Percentiles rank a stretch among this genome's conserved stretches.
phyloP scores from a whole-genome alignment of 2,888 invertebrate genomes.

The Chloromyia formosa region DNA sequence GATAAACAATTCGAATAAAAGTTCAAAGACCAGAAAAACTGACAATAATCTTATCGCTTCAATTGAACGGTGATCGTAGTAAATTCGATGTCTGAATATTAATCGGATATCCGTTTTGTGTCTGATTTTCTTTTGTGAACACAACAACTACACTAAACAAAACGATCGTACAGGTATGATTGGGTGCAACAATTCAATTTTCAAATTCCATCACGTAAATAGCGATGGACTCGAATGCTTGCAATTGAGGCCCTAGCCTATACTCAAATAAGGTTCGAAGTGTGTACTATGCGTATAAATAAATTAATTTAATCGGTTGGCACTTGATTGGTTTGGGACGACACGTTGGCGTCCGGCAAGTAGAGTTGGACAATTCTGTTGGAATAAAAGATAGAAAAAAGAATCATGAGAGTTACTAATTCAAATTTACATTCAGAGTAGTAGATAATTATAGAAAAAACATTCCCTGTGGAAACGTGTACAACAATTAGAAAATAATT shows the following conservation, averaged over 20 bases:
- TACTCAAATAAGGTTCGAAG: conserved; percentile 22
- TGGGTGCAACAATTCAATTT: conserved; percentile 15
- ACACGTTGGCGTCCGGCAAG: conserved; percentile 42
- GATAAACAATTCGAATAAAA: conserved; percentile 22
- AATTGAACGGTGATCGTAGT: conserved; percentile 8
- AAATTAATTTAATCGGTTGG: conserved; percentile 4
- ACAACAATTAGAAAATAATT: not conserved
- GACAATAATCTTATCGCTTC: not conserved
- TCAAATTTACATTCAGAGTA: too few species aligned
- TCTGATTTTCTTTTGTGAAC: not conserved
- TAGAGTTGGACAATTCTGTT: conserved; percentile 45
- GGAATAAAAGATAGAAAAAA: conserved; percentile 18
- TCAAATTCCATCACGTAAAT: conserved; percentile 36
- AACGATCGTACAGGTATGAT: not conserved
- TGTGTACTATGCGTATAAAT: conserved; percentile 33
- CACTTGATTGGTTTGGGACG: conserved; percentile 29
- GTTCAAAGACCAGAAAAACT: conserved; percentile 10
- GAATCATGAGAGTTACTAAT: too few species aligned
- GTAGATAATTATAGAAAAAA: conserved; percentile 14
- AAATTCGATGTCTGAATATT: conserved; percentile 36
- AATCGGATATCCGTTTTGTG: conserved; percentile 24
- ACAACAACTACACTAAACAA: not conserved
- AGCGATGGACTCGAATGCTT: not conserved
- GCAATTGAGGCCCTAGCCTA: conserved; percentile 20
- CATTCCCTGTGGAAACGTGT: not conserved